Evolutionary conservation across 2,888 invertebrate species (phyloP), one percentile per base, ranked within the genome.

Genomic region (Nymphalis urticae): DNA sequence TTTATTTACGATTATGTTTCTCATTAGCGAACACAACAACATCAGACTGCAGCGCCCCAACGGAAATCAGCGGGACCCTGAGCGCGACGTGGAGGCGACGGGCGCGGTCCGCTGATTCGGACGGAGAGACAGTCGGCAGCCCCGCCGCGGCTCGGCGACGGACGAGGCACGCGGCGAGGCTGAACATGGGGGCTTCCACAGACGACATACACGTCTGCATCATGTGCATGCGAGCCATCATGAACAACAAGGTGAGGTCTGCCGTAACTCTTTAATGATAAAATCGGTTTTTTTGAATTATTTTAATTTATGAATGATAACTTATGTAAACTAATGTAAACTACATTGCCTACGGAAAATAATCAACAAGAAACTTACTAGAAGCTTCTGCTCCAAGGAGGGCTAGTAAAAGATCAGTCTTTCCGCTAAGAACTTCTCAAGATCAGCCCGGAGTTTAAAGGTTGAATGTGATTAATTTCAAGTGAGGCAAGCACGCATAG

Each of bases 201-300:
- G 99, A 99, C 87, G 99, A 99, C 86, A 98, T 99, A 82, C 99
- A 99, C 90, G 98, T 99, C 72, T 99, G 99, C 93, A 98, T 99
- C 82, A 97, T 98, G 96, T 99, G 99, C 86, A 96, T 99, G 94
- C 94, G 99, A 69, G 99, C 99, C 78, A 99, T 99, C 83, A 99
- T 99, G 99, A 99, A 99, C 91, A 99, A 99, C 86, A 99, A 99
- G 95, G 96, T 96, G 77, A 76, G 78, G 53, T 10, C 8, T 42
- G 69, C 16, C 9, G 4, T 21, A n/a, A 48, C 10, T n/a, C 10
- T 5, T 1, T 10, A 48, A 48, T 13, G 48, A 21, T 21, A 21
- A 21, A 21, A 21, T 21, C 21, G 21, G 2, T 21, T 21, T 21
- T 21, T 21, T 21, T 21, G 2, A 21, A 21, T 21, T 0, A 27